Evolutionary conservation across 2,113 vertebrate genomes (phyloP).

Genomic region (Prochilodus magdalenae): DNA sequence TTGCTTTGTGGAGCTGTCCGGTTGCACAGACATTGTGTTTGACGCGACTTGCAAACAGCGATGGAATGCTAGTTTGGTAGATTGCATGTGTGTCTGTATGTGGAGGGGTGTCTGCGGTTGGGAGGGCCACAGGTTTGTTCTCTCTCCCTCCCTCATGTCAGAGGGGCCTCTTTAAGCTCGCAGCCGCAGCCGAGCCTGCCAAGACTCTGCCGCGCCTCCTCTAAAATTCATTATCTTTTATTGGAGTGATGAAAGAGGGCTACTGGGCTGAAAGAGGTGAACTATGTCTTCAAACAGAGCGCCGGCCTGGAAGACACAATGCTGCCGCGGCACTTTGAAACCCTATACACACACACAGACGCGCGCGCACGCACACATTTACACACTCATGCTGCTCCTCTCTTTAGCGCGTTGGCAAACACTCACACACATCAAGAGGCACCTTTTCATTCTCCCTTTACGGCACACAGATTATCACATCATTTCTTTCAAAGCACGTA

Average conservation of each 20-base stretch:
- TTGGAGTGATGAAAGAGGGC: conserved; percentile 72
- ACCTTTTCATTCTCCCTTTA: conserved; percentile 40
- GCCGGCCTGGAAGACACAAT: conserved; percentile 65
- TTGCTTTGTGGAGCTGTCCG: too few species aligned
- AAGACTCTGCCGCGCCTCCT: conserved; percentile 60
- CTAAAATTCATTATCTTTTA: conserved; percentile 74
- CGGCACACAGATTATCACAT: conserved; percentile 35
- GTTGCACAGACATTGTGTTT: too few species aligned
- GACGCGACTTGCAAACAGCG: background rate
- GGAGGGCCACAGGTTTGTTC: conserved; percentile 29
- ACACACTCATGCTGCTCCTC: conserved; percentile 38
- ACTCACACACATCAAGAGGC: conserved; percentile 38
- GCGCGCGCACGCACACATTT: conserved; percentile 28
- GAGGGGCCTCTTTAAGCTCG: conserved; percentile 53
- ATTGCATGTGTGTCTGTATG: background rate
- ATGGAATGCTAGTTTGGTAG: background rate
- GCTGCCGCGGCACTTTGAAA: conserved; percentile 68
- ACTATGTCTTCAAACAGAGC: conserved; percentile 70
- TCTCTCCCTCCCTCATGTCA: conserved; percentile 17
- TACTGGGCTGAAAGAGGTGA: conserved; percentile 74
- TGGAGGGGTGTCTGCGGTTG: background rate
- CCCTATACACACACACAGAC: conserved; percentile 49
- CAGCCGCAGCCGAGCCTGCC: conserved; percentile 56
- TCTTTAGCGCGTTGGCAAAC: conserved; percentile 43
- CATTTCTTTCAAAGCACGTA: conserved; percentile 30